Evolutionary conservation across 2,888 invertebrate species (phyloP).

Genomic region (Chymomyza fuscimana): DNA sequence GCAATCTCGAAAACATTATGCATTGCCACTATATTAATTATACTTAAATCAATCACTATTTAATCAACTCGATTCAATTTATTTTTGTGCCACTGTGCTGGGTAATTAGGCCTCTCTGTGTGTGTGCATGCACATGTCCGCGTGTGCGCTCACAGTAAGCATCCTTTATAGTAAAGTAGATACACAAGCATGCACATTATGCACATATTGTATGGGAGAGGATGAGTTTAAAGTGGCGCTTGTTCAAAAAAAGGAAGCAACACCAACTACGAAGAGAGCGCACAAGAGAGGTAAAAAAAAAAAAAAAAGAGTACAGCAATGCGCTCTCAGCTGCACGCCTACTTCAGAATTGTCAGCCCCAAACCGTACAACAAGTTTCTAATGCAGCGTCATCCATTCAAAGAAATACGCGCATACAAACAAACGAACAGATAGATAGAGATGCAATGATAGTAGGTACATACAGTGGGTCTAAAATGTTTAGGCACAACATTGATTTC

Average conservation of each 20-base stretch:
- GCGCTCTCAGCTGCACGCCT: slow-evolving; percentile 1
- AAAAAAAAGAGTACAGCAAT: slow-evolving; percentile 30
- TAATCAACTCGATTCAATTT: not conserved
- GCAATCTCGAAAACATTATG: too few relatives aligned
- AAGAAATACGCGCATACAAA: slow-evolving; percentile 53
- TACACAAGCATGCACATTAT: slow-evolving; percentile 70
- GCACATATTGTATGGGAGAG: slow-evolving; percentile 44
- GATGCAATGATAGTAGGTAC: slow-evolving; percentile 15
- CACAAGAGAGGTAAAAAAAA: slow-evolving; percentile 19
- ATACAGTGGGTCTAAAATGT: not conserved
- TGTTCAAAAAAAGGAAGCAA: slow-evolving; percentile 49
- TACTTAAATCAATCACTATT: too few relatives aligned
- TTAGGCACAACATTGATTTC: not conserved
- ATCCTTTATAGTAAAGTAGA: slow-evolving; percentile 66
- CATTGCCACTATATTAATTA: too few relatives aligned
- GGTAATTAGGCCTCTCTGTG: slow-evolving; percentile 54
- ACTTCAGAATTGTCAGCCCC: not conserved
- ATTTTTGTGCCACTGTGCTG: slow-evolving; percentile 44
- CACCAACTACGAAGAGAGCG: slow-evolving; percentile 24
- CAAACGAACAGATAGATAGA: slow-evolving; percentile 13
- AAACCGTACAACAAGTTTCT: slow-evolving; percentile 62
- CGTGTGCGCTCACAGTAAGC: slow-evolving; percentile 26
- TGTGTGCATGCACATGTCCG: not conserved
- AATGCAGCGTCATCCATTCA: slow-evolving; percentile 65
- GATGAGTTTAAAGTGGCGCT: slow-evolving; percentile 69